Percentiles rank a stretch among this genome's conserved stretches.
Conservation (phyloP, 2,888 invertebrate species). For the Encarsia formosa region DNA sequence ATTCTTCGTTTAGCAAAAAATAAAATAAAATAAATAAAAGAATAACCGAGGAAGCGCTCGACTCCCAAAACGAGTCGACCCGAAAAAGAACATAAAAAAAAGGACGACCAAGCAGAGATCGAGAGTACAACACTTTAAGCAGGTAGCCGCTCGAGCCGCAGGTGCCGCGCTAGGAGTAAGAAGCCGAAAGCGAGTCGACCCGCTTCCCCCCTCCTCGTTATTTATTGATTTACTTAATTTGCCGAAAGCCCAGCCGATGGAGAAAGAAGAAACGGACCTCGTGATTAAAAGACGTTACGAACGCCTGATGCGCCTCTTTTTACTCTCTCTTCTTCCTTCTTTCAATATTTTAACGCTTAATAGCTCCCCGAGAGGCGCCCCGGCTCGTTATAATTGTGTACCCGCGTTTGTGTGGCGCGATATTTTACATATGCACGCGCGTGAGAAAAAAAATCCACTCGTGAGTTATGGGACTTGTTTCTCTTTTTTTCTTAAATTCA, state of each 20-base stretch:
- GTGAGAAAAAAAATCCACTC: no score
- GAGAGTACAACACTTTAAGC: no score
- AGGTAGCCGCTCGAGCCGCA: conserved; percentile 18
- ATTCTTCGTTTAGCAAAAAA: no score
- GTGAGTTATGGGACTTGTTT: no score
- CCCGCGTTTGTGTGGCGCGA: no score
- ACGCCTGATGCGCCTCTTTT: conserved; percentile 32
- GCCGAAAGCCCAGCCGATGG: conserved; percentile 40
- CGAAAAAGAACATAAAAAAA: no score
- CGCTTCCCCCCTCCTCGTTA: conserved; percentile 44
- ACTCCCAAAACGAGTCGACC: no score
- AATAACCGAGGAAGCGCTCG: no score
- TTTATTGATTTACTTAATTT: conserved; percentile 50
- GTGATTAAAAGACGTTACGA: conserved; percentile 22
- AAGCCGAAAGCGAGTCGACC: conserved; percentile 37
- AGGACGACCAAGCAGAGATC: no score
- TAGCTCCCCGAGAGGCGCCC: conserved; percentile 34
- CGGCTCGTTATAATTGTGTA: conserved; percentile 40
- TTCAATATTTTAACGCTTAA: conserved; percentile 46
- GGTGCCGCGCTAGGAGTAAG: conserved; percentile 18
- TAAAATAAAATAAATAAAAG: no score
- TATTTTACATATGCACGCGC: conserved; percentile 20
- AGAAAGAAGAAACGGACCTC: not conserved
- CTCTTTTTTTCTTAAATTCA: no score
- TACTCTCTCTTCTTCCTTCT: conserved; percentile 18